Conservation (phyloP, 2,888 invertebrate species). For the Myopa tessellatipennis region DNA sequence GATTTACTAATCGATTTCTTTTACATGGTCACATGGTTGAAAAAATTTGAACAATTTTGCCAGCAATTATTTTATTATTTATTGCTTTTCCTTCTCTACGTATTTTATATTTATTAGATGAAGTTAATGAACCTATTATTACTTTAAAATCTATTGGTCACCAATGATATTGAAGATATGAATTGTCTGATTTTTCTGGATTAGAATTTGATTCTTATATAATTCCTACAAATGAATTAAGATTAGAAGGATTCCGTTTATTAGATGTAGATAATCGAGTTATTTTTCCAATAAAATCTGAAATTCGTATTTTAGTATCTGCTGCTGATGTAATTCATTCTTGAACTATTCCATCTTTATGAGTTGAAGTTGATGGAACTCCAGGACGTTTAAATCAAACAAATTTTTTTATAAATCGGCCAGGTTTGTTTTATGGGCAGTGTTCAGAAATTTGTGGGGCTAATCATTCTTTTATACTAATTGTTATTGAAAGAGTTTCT, state of each 20-base stretch:
- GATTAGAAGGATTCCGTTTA: slow-evolving; percentile 68
- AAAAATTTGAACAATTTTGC: no score
- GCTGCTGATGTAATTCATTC: slow-evolving; percentile 71
- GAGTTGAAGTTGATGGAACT: slow-evolving; percentile 76
- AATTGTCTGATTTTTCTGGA: slow-evolving; percentile 72
- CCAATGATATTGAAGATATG: slow-evolving; percentile 77
- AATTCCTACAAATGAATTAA: slow-evolving; percentile 65
- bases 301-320: slow-evolving; percentile 74
- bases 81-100: no score
- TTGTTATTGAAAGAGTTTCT: slow-evolving; percentile 74
- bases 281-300: slow-evolving; percentile 72
- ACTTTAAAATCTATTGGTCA: slow-evolving; percentile 72
- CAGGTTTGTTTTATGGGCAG: slow-evolving; percentile 70
- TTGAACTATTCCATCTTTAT: slow-evolving; percentile 61
- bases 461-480: slow-evolving; percentile 85
- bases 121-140: slow-evolving; percentile 72
- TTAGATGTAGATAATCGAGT: slow-evolving; percentile 76
- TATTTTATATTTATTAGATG: slow-evolving; percentile 73
- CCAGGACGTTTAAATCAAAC: slow-evolving; percentile 77
- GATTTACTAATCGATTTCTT: no score
- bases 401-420: slow-evolving; percentile 73
- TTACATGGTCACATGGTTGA: no score
- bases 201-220: slow-evolving; percentile 75
- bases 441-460: slow-evolving; percentile 79
- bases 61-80: no score